phyloP scores from a whole-genome alignment of 30 jellyfish, hydroid and myxozoan species.

The Turritopsis dohrnii region DNA sequence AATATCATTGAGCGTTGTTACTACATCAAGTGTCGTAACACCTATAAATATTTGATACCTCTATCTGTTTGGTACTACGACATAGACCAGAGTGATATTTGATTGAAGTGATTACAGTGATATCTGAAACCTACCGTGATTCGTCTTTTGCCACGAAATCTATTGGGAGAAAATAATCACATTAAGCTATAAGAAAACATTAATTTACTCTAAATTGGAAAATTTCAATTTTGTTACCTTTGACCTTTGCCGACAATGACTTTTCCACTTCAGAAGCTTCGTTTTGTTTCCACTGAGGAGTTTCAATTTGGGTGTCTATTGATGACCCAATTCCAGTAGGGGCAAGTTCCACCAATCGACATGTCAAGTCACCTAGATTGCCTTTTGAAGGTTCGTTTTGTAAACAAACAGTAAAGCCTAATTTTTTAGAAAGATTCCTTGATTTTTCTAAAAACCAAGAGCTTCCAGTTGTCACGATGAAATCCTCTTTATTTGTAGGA shows the following conservation, averaged over 20 bases:
- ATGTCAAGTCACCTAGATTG: not conserved
- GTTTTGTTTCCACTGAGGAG: not conserved
- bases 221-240: not conserved
- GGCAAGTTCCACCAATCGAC: not conserved
- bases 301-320: not conserved
- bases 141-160: too few relatives aligned
- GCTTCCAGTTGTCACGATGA: not conserved
- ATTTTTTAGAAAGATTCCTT: not conserved
- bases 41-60: too few relatives aligned
- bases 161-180: too few relatives aligned
- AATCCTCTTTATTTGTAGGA: not conserved
- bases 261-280: not conserved
- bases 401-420: not conserved
- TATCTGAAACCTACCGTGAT: too few relatives aligned
- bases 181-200: too few relatives aligned
- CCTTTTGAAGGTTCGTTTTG: not conserved
- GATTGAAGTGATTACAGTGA: too few relatives aligned
- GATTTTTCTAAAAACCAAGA: not conserved
- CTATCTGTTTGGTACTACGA: too few relatives aligned
- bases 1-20: too few relatives aligned
- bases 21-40: too few relatives aligned
- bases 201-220: too few relatives aligned
- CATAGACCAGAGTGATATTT: too few relatives aligned
- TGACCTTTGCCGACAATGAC: not conserved
- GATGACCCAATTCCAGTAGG: not conserved